Base-by-base conservation (phyloP, 1,140 invertebrate species). In the Hylaeus volcanicus region DNA sequence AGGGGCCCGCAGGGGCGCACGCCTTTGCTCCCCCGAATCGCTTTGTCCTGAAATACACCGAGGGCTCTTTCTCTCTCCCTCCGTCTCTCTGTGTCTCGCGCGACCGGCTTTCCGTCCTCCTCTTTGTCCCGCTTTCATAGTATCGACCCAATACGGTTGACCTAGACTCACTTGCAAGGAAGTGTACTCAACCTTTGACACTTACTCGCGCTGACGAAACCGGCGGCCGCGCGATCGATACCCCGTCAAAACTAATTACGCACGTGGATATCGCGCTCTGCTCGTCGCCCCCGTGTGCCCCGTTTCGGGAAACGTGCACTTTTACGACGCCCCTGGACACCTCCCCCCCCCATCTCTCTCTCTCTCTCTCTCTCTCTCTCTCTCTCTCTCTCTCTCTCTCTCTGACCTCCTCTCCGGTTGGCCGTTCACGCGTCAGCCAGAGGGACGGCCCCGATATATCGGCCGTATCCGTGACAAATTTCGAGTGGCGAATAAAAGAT, bases 131-230 rank as follows among this genome's bases (percentile, higher is more conserved):
- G 85, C 85, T 86, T 86, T 86, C 85, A 86, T 86, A 83, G 85
- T 86, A 86, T 86, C 85, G 85, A 86, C 85, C 84, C 85, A 77
- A 86, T 86, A 86, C 85, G 85, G 81, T 58, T 86, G 85, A 86
- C 85, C 85, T 86, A 86, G 85, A 86, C 85, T 86, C 85, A 86
- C 85, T 86, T 86, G 84, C 85, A 82, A 86, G 84, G 83, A 86
- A 86, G 84, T 78, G 84, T 86, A 85, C 83, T 79, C 84, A 86
- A 86, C 83, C 84, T 86, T 86, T 86, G 83, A 86, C 84, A 86
- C 83, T 76, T 84, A 76, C 79, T 85, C 84, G 83, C 61, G 70
- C 81, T 64, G 64, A 66, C 83, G 70, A 86, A 85, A 85, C 84
- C 72, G 74, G 60, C 64, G 26, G 26, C 26, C 26, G 26, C 53